These are phyloP conservation scores for Blastomussa wellsi DNA, from an alignment of 92 coral and sea anemone genomes.

Conservation along the genomic window DNA sequence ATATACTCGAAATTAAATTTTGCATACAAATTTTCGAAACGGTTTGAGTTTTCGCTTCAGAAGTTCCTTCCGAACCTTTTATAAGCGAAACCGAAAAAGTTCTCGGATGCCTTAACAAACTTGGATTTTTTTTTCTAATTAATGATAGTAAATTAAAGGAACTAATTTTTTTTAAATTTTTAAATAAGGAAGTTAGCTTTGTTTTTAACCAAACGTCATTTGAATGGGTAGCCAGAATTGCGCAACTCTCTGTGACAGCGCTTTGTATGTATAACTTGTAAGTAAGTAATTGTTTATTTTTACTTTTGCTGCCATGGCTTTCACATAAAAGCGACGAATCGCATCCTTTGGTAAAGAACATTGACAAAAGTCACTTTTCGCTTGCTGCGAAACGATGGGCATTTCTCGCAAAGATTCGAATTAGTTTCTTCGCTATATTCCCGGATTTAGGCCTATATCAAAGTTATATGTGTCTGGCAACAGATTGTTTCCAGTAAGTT, in stretches of 20 bases:
- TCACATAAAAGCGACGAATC: neutral
- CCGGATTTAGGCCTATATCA: neutral
- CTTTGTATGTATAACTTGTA: neutral
- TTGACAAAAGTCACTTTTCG: neutral
- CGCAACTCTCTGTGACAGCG: neutral
- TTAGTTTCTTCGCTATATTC: too few relatives aligned
- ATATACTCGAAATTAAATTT: neutral
- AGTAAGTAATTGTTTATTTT: conserved; percentile 13
- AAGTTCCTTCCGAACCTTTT: neutral
- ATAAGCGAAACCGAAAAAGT: neutral
- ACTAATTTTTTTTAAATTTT: neutral
- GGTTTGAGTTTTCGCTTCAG: neutral
- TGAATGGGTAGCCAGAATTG: neutral
- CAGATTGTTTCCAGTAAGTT: too few relatives aligned
- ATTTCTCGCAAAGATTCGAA: neutral
- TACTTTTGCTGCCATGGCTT: conserved; percentile 16
- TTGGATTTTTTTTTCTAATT: neutral
- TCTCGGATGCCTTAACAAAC: neutral
- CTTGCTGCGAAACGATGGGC: neutral
- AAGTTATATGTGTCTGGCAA: too few relatives aligned
- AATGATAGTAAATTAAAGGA: neutral
- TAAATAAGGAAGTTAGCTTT: neutral
- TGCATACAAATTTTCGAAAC: neutral
- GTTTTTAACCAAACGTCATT: neutral
- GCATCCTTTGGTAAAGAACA: neutral